Evolutionary conservation across 2,113 vertebrate genomes (phyloP).

Genomic region (Cebus imitator): DNA sequence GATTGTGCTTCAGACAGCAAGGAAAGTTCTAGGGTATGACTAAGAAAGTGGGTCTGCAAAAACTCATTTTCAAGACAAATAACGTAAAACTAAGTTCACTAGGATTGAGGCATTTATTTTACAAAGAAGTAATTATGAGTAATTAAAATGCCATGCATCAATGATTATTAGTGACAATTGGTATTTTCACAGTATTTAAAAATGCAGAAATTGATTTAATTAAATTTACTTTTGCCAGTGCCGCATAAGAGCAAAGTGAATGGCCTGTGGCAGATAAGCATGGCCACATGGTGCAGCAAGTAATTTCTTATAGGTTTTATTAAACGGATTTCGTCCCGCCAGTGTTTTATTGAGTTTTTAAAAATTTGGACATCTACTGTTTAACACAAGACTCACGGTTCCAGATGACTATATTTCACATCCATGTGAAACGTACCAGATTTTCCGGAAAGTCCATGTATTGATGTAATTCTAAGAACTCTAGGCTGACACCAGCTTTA

Average conservation of each 20-base stretch:
- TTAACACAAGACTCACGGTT: slow-evolving; percentile 43
- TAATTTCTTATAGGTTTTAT: background rate
- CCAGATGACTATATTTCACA: background rate
- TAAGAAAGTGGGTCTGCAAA: slow-evolving; percentile 64
- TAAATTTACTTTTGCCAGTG: slow-evolving; percentile 58
- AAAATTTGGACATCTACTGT: slow-evolving; percentile 13
- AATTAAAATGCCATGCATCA: slow-evolving; percentile 58
- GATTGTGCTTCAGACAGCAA: slow-evolving; percentile 67
- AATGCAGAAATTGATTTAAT: slow-evolving; percentile 51
- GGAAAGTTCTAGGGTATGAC: slow-evolving; percentile 70
- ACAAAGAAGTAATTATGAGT: slow-evolving; percentile 54
- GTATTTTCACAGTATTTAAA: slow-evolving; percentile 48
- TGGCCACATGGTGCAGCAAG: background rate
- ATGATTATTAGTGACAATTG: slow-evolving; percentile 44
- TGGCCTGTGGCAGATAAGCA: background rate
- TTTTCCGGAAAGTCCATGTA: background rate
- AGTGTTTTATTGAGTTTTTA: slow-evolving; percentile 56
- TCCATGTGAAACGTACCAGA: background rate
- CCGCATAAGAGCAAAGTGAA: slow-evolving; percentile 60
- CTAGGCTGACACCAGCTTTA: background rate
- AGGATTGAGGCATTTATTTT: slow-evolving; percentile 46
- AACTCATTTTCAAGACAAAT: slow-evolving; percentile 71
- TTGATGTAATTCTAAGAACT: background rate
- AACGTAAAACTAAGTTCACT: slow-evolving; percentile 33
- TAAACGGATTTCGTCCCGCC: slow-evolving; percentile 45